Percentiles rank a stretch among this genome's conserved stretches.
These are phyloP conservation scores for Sebastes vulpes DNA, from an alignment of 2,797 vertebrate genomes.

Conservation along the genomic window DNA sequence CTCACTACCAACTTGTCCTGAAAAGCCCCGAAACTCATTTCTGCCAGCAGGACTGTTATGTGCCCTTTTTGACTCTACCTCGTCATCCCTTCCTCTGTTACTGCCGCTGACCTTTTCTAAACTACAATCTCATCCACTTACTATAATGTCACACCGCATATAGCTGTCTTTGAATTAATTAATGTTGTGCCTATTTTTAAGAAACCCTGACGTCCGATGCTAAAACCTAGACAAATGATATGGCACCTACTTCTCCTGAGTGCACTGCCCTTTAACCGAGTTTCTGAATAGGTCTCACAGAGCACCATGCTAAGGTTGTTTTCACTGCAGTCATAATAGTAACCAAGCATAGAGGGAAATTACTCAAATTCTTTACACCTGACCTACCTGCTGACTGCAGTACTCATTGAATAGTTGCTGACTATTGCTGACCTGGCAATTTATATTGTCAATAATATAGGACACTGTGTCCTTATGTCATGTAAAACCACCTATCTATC, in stretches of 20 bases:
- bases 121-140: constrained; percentile 22
- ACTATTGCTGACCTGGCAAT: not conserved
- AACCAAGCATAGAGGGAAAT: not conserved
- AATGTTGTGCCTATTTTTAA: constrained; percentile 11
- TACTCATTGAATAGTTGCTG: not conserved
- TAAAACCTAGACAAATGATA: not conserved
- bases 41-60: not conserved
- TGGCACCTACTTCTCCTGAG: not conserved
- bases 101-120: constrained; percentile 40
- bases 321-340: not conserved
- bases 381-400: not conserved
- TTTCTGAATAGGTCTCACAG: not conserved
- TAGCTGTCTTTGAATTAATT: constrained; percentile 26
- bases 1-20: not conserved
- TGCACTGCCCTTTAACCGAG: not conserved
- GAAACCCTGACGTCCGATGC: not conserved
- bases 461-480: not conserved
- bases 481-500: too few species aligned
- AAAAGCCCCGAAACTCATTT: constrained; percentile 23
- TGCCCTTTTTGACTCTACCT: constrained; percentile 24
- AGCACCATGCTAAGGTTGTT: not conserved
- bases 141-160: constrained; percentile 22
- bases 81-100: constrained; percentile 13
- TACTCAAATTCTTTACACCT: not conserved
- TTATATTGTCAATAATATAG: not conserved